A percentile compares a stretch with the other conserved stretches of the same genome.
These are phyloP conservation scores for Sinella curviseta DNA, from an alignment of 1,140 invertebrate species.

Conservation along the genomic window DNA sequence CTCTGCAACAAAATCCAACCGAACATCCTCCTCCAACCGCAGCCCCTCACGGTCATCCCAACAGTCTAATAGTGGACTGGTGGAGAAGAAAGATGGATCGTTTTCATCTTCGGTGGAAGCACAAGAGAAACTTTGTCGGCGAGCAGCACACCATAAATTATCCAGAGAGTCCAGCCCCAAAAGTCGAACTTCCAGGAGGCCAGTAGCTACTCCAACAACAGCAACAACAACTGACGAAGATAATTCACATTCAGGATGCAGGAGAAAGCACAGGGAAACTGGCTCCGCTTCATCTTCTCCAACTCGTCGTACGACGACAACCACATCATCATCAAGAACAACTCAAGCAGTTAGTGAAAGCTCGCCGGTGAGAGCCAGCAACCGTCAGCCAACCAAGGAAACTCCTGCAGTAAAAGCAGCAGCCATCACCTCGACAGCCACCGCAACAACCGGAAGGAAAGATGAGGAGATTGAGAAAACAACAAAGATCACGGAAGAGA, in stretches of 20 bases:
- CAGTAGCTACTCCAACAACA: background rate
- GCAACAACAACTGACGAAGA: too few relatives aligned
- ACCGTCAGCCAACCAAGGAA: background rate
- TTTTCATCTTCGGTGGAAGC: background rate
- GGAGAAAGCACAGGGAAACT: too few relatives aligned
- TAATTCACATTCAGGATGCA: too few relatives aligned
- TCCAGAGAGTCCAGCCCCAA: slow-evolving; percentile 14
- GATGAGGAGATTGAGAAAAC: background rate
- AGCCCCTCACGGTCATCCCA: background rate
- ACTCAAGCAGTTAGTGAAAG: too few relatives aligned
- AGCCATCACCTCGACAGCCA: background rate
- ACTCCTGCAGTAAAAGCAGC: background rate
- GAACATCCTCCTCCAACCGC: background rate
- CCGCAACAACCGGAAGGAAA: background rate
- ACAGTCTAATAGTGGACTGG: too few relatives aligned
- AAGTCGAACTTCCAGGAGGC: background rate
- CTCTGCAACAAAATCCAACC: background rate
- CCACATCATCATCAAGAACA: background rate
- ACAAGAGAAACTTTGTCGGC: background rate
- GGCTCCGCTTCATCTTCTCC: too few relatives aligned
- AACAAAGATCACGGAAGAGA: slow-evolving; percentile 10
- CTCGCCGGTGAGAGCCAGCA: too few relatives aligned
- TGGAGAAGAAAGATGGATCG: background rate
- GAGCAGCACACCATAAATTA: background rate
- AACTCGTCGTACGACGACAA: background rate